phyloP scores from a whole-genome alignment of 2,113 vertebrate genomes.

The Mixornis gularis region DNA sequence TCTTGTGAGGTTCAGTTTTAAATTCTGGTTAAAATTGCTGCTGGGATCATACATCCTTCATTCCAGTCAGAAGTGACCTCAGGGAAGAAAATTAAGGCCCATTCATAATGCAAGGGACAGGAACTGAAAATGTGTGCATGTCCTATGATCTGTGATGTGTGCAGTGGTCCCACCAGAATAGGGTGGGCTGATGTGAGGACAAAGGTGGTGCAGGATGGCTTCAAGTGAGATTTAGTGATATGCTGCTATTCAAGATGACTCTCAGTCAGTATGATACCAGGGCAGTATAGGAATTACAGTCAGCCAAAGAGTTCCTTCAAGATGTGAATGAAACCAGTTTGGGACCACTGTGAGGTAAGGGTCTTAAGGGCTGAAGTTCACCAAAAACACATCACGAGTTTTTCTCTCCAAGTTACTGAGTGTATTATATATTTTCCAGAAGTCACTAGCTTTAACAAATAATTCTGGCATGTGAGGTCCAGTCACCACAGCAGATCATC shows the following conservation, averaged over 20 bases:
- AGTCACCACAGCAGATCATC: neutral
- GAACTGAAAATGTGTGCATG: neutral
- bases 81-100: neutral
- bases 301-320: neutral
- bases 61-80: neutral
- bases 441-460: neutral
- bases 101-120: neutral
- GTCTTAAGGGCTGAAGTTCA: neutral
- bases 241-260: neutral
- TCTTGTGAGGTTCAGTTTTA: neutral
- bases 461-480: neutral
- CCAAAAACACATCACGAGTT: neutral
- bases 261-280: neutral
- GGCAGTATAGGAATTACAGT: neutral
- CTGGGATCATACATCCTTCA: neutral
- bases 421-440: neutral
- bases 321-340: neutral
- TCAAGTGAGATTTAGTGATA: neutral
- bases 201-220: neutral
- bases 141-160: neutral
- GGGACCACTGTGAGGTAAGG: neutral
- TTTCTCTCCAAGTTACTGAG: neutral
- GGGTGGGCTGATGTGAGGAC: neutral
- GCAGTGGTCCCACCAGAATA: neutral
- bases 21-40: neutral